A percentile compares a stretch with the other conserved stretches of the same genome.
These are phyloP conservation scores for Galerucella nymphaeae DNA, from an alignment of 2,888 invertebrate genomes.

Conservation along the genomic window DNA sequence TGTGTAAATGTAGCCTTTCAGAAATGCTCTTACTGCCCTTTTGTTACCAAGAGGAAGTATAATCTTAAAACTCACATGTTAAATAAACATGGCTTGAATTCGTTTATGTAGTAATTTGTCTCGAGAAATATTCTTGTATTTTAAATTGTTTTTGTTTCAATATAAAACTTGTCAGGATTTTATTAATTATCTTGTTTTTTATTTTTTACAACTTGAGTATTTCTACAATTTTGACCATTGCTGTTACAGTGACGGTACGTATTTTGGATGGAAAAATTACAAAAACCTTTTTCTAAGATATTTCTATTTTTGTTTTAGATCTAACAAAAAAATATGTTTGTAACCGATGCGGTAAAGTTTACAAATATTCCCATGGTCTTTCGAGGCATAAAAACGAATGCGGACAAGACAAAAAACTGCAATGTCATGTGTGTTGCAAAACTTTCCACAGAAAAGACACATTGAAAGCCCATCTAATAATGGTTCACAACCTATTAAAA, in stretches of 20 bases:
- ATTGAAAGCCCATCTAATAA: conserved; percentile 41
- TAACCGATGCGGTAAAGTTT: conserved; percentile 41
- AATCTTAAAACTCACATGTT: conserved; percentile 33
- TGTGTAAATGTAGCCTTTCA: conserved; percentile 7
- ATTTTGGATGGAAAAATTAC: too few relatives aligned
- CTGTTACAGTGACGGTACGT: too few relatives aligned
- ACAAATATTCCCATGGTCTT: conserved; percentile 48
- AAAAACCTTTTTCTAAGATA: background rate
- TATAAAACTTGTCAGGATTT: too few relatives aligned
- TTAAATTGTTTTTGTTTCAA: background rate
- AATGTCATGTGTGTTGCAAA: conserved; percentile 43
- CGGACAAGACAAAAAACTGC: conserved; percentile 46
- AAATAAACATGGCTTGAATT: conserved; percentile 10
- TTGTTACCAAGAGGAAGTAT: conserved; percentile 37
- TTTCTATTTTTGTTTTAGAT: background rate
- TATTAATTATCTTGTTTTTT: too few relatives aligned
- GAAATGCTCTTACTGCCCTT: conserved; percentile 40
- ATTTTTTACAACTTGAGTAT: too few relatives aligned
- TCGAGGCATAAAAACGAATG: conserved; percentile 51
- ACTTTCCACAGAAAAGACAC: conserved; percentile 46
- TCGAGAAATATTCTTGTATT: too few relatives aligned
- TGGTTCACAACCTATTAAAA: conserved; percentile 23
- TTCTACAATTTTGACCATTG: too few relatives aligned
- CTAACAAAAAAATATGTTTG: conserved; percentile 1
- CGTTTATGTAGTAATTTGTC: too few relatives aligned